Percentiles rank a stretch among this genome's conserved stretches.
Conservation (phyloP, 2,113 vertebrate species). For the Montifringilla adamsi region DNA sequence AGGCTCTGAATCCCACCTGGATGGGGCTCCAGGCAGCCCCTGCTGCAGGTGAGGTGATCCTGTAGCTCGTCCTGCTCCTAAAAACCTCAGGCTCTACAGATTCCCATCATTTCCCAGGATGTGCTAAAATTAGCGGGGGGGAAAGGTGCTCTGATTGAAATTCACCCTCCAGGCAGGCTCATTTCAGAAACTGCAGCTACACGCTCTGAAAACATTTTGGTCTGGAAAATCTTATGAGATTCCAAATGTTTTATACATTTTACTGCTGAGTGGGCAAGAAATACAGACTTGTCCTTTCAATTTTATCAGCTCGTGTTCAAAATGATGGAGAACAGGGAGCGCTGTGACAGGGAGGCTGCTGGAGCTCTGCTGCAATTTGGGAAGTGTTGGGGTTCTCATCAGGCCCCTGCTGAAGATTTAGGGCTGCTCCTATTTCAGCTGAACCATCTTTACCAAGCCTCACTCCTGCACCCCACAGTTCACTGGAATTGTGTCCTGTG, state of each 20-base stretch:
- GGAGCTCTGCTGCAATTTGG: neutral
- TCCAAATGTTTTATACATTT: neutral
- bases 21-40: neutral
- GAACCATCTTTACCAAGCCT: neutral
- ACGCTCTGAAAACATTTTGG: neutral
- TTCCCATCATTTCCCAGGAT: neutral
- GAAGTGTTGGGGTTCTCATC: neutral
- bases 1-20: neutral
- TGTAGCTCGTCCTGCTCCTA: neutral
- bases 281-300: neutral
- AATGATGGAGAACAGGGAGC: neutral
- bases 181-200: neutral
- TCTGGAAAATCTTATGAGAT: neutral
- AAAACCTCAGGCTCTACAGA: neutral
- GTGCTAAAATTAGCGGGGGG: neutral
- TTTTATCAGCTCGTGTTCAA: neutral
- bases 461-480: neutral
- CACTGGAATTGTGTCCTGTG: neutral
- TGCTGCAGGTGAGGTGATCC: neutral
- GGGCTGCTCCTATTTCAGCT: neutral
- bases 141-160: neutral
- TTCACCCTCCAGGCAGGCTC: conserved; percentile 1
- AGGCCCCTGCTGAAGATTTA: neutral
- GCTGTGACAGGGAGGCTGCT: neutral
- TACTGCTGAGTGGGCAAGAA: neutral